Evolutionary conservation across 2,797 vertebrate species (phyloP).

Genomic region (Paguma larvata): DNA sequence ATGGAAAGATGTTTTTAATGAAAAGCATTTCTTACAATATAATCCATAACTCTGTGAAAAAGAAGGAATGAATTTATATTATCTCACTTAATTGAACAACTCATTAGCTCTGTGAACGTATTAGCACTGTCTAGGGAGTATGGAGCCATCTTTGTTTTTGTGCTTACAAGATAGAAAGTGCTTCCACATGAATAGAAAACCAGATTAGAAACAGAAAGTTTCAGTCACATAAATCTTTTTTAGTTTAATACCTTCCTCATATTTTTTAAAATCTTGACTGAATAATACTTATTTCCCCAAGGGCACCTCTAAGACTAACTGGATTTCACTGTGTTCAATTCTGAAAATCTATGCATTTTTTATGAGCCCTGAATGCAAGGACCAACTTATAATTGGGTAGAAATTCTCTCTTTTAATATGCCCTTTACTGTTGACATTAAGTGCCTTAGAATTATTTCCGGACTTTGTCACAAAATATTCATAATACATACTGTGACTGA

Average conservation of each 20-base stretch:
- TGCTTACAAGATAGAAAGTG: not conserved
- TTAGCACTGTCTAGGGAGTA: conserved; percentile 21
- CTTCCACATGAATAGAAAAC: conserved; percentile 5
- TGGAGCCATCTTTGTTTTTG: not conserved
- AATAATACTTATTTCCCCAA: conserved; percentile 40
- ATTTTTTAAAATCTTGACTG: not conserved
- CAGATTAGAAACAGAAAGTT: not conserved
- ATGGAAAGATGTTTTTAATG: conserved; percentile 45
- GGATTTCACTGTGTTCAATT: conserved; percentile 15
- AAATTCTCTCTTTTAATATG: conserved; percentile 66
- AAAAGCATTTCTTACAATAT: not conserved
- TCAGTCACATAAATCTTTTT: conserved; percentile 38
- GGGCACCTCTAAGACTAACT: conserved; percentile 2
- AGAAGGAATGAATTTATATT: conserved; percentile 12
- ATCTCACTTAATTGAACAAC: not conserved
- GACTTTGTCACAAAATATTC: conserved; percentile 62
- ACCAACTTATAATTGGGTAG: conserved; percentile 49
- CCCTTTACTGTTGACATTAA: conserved; percentile 72
- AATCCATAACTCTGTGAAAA: not conserved
- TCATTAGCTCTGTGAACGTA: not conserved
- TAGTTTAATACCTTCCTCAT: not conserved
- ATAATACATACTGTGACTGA: conserved; percentile 56
- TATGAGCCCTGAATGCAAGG: conserved; percentile 39
- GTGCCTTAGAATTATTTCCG: conserved; percentile 67
- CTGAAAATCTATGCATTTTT: conserved; percentile 67